Evolutionary conservation across 2,888 invertebrate genomes (phyloP), one percentile per base, ranked within the genome.

Genomic region (Cenopis cana): DNA sequence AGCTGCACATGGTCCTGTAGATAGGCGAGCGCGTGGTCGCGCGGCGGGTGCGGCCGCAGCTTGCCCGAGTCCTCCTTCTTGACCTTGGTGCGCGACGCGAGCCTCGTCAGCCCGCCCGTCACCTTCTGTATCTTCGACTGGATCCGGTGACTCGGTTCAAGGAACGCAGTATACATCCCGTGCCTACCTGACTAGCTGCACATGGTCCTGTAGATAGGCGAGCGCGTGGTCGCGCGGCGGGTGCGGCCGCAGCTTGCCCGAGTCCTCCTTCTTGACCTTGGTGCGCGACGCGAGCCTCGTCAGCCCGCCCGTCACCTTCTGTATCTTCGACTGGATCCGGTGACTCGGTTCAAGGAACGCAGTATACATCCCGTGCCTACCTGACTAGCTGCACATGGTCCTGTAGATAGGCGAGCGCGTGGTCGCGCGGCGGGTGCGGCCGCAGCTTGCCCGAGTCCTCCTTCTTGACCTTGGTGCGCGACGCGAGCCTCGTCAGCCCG

Each of bases 301-400:
- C 69, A 99, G 93, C 0, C 98, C 99, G 2, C 98, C 98, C 0
- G 99, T 98, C 5, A 95, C 95, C 88, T 98, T 98, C 87, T 99
- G 98, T 76, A 99, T 98, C 94, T 98, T 99, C 82, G 98, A 98
- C 85, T 99, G 98, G 67, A 99, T 97, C 87, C 99, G 99, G 85
- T 98, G n/a, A n/a, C n/a, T 2, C 29, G 5, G 29, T 29, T 29
- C 5, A 29, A 5, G 29, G 29, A 29, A 29, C 29, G 5, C 29
- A 29, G 29, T 29, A 29, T 29, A 29, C 29, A 29, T 2, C 64
- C n/a, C 52, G 55, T 68, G 12, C 68, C 73, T 80, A 95, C 94
- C 94, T 94, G 2, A 98, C 96, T 72, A 98, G 94, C 74, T 96
- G 96, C 6, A 98, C 95, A 84, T 99, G 98, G 75, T 96, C 96